Percentiles rank a stretch among this genome's conserved stretches.
These are phyloP conservation scores for Galendromus occidentalis DNA, from an alignment of 1,140 invertebrate genomes.

Conservation along the genomic window DNA sequence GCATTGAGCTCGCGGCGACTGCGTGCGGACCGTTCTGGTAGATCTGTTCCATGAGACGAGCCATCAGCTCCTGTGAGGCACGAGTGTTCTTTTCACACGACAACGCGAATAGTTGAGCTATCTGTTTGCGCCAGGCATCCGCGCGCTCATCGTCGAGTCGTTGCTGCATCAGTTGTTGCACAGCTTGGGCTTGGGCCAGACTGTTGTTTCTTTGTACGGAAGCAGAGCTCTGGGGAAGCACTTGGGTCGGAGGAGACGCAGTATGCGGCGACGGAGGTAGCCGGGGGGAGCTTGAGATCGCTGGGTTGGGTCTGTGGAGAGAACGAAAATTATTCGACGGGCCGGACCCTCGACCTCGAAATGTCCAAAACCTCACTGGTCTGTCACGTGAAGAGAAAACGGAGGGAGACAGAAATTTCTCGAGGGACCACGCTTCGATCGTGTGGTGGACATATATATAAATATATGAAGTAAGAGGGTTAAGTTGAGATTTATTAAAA, in stretches of 20 bases:
- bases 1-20: not conserved
- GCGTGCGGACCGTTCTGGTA: not conserved
- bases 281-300: not conserved
- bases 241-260: not conserved
- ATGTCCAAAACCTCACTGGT: too few relatives aligned
- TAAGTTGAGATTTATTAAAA: too few relatives aligned
- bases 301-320: not conserved
- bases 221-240: not conserved
- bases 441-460: too few relatives aligned
- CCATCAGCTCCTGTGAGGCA: not conserved
- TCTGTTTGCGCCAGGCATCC: not conserved
- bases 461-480: too few relatives aligned
- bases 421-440: too few relatives aligned
- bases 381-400: too few relatives aligned
- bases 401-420: too few relatives aligned
- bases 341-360: too few relatives aligned
- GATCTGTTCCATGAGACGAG: constrained; percentile 9
- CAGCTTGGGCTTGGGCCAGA: not conserved
- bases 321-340: too few relatives aligned
- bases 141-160: not conserved
- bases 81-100: not conserved
- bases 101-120: not conserved
- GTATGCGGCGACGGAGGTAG: constrained; percentile 1
- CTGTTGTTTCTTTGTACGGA: not conserved
- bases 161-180: not conserved